These are phyloP conservation scores for Cynopterus brachyotis DNA, from an alignment of 2,113 vertebrate genomes.

Conservation along the genomic window DNA sequence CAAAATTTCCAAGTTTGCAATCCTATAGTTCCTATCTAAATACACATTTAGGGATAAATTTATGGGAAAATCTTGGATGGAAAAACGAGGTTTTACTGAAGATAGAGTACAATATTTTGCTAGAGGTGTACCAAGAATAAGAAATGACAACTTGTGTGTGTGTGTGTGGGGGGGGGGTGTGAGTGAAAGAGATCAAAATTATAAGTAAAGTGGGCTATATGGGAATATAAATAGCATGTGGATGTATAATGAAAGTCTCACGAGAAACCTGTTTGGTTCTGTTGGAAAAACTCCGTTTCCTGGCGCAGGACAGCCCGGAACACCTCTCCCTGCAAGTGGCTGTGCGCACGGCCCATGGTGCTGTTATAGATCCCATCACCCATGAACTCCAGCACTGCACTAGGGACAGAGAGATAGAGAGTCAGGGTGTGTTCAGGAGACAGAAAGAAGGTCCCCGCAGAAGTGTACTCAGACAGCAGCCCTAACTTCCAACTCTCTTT, in stretches of 20 bases:
- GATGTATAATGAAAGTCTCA: neutral
- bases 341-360: slow-evolving; percentile 57
- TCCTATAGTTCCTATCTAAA: neutral
- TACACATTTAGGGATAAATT: neutral
- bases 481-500: neutral
- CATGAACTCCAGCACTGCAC: slow-evolving; percentile 70
- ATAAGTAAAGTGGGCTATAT: neutral
- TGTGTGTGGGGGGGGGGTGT: neutral
- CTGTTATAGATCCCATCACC: slow-evolving; percentile 64
- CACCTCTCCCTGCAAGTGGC: slow-evolving; percentile 58
- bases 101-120: neutral
- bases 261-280: slow-evolving; percentile 69
- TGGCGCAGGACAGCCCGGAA: slow-evolving; percentile 73
- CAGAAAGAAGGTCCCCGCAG: neutral
- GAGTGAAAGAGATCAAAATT: neutral
- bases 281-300: slow-evolving; percentile 78
- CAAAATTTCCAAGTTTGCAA: neutral
- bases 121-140: neutral
- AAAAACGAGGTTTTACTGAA: neutral
- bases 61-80: neutral
- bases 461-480: neutral
- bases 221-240: neutral
- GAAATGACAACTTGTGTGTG: neutral
- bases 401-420: neutral
- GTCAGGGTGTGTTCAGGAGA: neutral